phyloP scores from a whole-genome alignment of 1,140 invertebrate genomes.

The Kradibia gibbosae region DNA sequence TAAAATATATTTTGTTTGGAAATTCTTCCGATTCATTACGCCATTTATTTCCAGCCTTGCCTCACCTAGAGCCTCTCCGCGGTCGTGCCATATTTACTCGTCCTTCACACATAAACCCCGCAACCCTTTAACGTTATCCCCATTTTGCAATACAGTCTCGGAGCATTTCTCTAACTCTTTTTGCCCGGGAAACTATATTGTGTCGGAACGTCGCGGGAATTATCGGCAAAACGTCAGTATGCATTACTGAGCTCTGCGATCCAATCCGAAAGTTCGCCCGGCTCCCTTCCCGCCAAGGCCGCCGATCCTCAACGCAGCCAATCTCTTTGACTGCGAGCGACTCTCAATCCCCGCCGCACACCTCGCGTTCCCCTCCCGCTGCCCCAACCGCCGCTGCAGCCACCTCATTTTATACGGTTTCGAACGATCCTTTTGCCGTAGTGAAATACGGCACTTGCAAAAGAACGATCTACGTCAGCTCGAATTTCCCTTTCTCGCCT shows the following conservation, averaged over 20 bases:
- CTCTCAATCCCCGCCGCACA: neutral
- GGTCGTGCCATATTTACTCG: neutral
- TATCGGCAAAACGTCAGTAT: constrained; percentile 69
- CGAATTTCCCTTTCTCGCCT: constrained; percentile 37
- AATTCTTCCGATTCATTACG: neutral
- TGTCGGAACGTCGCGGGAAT: constrained; percentile 56
- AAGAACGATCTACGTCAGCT: constrained; percentile 40
- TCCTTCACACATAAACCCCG: neutral
- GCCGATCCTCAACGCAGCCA: constrained; percentile 43
- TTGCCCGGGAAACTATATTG: neutral
- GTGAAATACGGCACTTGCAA: constrained; percentile 8
- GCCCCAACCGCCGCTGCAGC: neutral
- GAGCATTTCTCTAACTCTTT: constrained; percentile 1
- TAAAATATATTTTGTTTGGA: neutral
- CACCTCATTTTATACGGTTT: constrained; percentile 19
- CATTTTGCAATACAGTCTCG: neutral
- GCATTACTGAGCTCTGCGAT: constrained; percentile 60
- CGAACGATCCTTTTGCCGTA: constrained; percentile 33
- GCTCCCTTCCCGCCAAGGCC: constrained; percentile 30
- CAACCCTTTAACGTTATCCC: neutral
- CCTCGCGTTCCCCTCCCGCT: neutral
- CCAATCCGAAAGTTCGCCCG: constrained; percentile 32
- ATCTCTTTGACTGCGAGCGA: constrained; percentile 13
- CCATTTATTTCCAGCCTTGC: neutral
- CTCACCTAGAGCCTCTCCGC: neutral